Percentiles rank a stretch among this genome's conserved stretches.
phyloP scores from a whole-genome alignment of 2,797 vertebrate genomes.

The Pipistrellus pygmaeus region DNA sequence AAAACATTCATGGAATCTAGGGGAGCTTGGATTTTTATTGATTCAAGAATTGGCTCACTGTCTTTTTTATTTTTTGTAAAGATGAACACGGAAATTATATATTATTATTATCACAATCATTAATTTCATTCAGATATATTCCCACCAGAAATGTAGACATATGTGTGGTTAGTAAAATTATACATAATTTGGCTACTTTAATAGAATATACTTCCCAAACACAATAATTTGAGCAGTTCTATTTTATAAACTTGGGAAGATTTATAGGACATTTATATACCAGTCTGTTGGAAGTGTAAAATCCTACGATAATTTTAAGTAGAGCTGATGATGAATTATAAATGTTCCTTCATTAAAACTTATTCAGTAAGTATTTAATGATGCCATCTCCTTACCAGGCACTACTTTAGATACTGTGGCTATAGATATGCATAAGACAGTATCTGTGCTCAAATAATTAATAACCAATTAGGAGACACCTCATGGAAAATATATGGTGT shows the following conservation, averaged over 20 bases:
- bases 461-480: slow-evolving; percentile 9
- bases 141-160: neutral
- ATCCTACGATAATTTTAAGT: slow-evolving; percentile 1
- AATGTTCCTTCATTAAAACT: neutral
- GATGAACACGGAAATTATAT: neutral
- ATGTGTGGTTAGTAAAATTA: neutral
- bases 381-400: neutral
- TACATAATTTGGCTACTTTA: neutral
- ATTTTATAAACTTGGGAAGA: neutral
- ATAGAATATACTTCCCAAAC: neutral
- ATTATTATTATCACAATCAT: neutral
- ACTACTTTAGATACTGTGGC: neutral
- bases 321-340: neutral
- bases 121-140: slow-evolving; percentile 9
- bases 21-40: neutral
- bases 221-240: slow-evolving; percentile 55
- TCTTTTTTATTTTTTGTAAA: neutral
- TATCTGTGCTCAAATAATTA: slow-evolving; percentile 40
- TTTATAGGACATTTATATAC: neutral
- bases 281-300: neutral
- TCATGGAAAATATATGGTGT: neutral
- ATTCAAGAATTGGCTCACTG: neutral
- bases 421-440: neutral
- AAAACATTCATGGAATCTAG: neutral
- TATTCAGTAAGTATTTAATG: neutral